Base-by-base conservation (phyloP, 2,113 vertebrate species). In the Oceanodroma tethys region DNA sequence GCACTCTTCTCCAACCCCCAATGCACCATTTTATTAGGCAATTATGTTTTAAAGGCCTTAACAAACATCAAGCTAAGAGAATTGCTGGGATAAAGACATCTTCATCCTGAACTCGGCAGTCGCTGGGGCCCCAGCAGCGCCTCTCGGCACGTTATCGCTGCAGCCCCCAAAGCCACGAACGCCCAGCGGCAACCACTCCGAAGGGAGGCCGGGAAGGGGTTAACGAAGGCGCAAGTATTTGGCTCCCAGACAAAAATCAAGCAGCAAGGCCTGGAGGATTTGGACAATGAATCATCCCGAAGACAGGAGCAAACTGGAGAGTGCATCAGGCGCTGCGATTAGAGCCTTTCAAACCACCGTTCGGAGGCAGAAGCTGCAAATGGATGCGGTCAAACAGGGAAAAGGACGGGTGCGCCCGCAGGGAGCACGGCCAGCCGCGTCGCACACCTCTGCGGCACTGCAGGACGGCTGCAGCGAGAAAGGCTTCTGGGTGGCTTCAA, bases 31-130 rank as follows among this genome's bases (percentile, higher is more conserved):
- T 91, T 72, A 91, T 80, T 73, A 94, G 88, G 71, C 78, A 81
- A 85, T 88, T 88, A 93, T 1, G 6, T 90, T 96, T 87, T 83
- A 95, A 79, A 89, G 66, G 70, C 60, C 21, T 86, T 78, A 80
- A 90, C 55, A 60, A 95, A 94, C 2, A 23, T 58, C 81, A 93
- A 25, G 53, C 16, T 81, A 68, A 34, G 65, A 93, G 73, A 65
- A 74, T 25, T 86, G 47, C 5, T 60, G 79, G 27, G 42, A 95
- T 50, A 67, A 45, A 72, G 88, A 63, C 15, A 12, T 55, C 94
- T 85, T 81, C 63, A 72, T 62, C 75, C 80, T 15, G 17, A 81
- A 38, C 62, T 16, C 32, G n/a, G 93, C 68, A 92, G 89, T 14
- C 7, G 11, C 27, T 27, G 52, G 53, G 72, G 71, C 23, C 47